Conservation (phyloP, 2,888 invertebrate genomes). For the Melanostoma mellinum region DNA sequence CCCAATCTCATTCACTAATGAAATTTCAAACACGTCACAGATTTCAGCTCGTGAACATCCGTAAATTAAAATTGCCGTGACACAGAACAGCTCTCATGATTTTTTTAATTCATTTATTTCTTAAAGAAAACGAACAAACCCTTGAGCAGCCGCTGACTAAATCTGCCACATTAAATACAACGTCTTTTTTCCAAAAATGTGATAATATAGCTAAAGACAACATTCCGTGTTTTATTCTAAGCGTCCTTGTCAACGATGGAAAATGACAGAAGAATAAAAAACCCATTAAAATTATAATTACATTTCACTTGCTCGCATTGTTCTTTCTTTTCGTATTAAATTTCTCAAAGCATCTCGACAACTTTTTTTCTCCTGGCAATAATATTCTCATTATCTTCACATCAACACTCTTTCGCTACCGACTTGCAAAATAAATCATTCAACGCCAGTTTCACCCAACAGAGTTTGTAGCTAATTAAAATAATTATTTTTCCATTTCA, state of each 20-base stretch:
- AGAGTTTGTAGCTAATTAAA: not conserved
- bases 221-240: not conserved
- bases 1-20: too few species aligned
- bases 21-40: too few species aligned
- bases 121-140: too few species aligned
- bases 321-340: not conserved
- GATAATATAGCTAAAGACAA: too few species aligned
- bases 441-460: not conserved
- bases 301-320: not conserved
- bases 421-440: conserved; percentile 25
- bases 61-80: too few species aligned
- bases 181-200: too few species aligned
- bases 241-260: not conserved
- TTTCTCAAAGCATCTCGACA: not conserved
- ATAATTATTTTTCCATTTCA: too few species aligned
- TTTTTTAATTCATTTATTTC: too few species aligned
- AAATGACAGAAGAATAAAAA: not conserved
- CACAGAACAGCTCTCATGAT: too few species aligned
- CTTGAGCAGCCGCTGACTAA: too few species aligned
- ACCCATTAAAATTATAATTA: conserved; percentile 2
- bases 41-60: too few species aligned
- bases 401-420: conserved; percentile 8
- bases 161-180: too few species aligned
- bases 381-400: conserved; percentile 40
- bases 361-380: conserved; percentile 3